Evolutionary conservation across 2,797 vertebrate species (phyloP).

Genomic region (Apogon talboti): DNA sequence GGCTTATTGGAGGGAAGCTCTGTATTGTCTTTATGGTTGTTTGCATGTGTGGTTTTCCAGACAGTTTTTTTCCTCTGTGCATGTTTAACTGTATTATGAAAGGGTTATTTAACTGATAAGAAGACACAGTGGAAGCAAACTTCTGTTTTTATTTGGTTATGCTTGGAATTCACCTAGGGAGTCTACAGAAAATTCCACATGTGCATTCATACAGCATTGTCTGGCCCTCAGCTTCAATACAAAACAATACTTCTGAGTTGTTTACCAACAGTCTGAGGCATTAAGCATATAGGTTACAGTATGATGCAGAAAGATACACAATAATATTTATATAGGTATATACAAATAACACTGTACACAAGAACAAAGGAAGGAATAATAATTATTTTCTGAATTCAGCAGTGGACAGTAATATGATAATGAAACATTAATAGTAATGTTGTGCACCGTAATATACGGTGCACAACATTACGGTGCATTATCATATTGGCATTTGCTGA

Average conservation of each 20-base stretch:
- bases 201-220: background rate
- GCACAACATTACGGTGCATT: too few species aligned
- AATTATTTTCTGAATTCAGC: constrained; percentile 34
- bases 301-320: constrained; percentile 48
- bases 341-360: constrained; percentile 83
- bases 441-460: constrained; percentile 16
- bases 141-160: constrained; percentile 35
- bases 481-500: constrained; percentile 3
- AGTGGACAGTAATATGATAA: constrained; percentile 49
- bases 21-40: constrained; percentile 21
- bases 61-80: background rate
- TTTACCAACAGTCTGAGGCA: background rate
- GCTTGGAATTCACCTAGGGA: constrained; percentile 15
- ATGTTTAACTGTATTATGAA: constrained; percentile 8
- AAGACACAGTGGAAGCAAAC: background rate
- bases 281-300: background rate
- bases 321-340: constrained; percentile 80
- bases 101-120: constrained; percentile 22
- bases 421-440: constrained; percentile 35
- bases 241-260: background rate
- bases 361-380: constrained; percentile 62
- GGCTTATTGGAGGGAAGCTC: constrained; percentile 25
- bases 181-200: constrained; percentile 33
- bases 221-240: constrained; percentile 10
- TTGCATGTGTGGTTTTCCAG: constrained; percentile 28